Conservation (phyloP, 2,113 vertebrate species). For the Aegypius monachus region DNA sequence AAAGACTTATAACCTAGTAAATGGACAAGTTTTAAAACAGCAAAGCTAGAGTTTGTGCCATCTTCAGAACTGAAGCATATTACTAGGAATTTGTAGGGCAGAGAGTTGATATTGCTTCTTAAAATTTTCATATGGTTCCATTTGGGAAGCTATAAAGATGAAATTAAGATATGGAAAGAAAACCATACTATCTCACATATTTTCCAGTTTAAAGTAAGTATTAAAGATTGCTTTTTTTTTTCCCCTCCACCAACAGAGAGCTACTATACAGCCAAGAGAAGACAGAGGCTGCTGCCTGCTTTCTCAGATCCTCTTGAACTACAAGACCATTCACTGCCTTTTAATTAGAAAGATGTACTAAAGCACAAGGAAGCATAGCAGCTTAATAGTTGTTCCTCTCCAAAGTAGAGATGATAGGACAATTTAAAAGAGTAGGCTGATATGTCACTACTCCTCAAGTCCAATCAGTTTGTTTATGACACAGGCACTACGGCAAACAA, state of each 20-base stretch:
- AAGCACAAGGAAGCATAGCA: not conserved
- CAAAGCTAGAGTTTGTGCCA: not conserved
- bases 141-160: not conserved
- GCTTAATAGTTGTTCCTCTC: not conserved
- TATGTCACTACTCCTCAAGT: not conserved
- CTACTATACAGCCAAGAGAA: not conserved
- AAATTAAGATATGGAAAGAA: not conserved
- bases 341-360: not conserved
- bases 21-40: not conserved
- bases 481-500: not conserved
- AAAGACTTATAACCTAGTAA: not conserved
- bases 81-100: not conserved
- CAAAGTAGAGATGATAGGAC: not conserved
- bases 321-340: not conserved
- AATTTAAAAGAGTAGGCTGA: not conserved
- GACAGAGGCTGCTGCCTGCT: not conserved
- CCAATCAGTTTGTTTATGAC: not conserved
- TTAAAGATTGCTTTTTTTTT: not conserved
- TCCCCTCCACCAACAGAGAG: not conserved
- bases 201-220: not conserved
- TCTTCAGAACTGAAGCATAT: conserved; percentile 10
- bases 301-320: not conserved
- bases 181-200: not conserved
- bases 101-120: not conserved
- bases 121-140: not conserved